Percentiles rank a stretch among this genome's conserved stretches.
Evolutionary conservation across 2,888 invertebrate species (phyloP).

Genomic region (Thereva nobilitata): DNA sequence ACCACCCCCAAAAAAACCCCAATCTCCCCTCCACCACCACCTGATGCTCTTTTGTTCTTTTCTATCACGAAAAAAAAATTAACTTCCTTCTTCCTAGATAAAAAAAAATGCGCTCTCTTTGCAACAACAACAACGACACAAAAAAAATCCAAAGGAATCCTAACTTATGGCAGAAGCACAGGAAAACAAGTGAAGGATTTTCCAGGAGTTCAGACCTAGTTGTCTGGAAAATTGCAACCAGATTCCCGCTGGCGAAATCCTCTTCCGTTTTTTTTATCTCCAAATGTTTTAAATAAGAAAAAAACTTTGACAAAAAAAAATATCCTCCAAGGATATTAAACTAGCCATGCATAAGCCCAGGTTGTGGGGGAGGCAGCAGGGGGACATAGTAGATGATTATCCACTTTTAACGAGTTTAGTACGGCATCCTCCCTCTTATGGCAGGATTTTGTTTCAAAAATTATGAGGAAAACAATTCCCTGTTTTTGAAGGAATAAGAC

Average conservation of each 20-base stretch:
- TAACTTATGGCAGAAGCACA: conserved; percentile 1
- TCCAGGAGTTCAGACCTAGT: conserved; percentile 26
- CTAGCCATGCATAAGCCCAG: background rate
- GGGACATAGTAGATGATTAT: background rate
- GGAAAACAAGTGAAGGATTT: conserved; percentile 4
- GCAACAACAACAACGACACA: no score
- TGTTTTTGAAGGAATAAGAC: background rate
- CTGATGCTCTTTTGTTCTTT: no score
- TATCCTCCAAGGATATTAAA: conserved; percentile 22
- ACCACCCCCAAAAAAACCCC: no score
- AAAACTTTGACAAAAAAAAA: background rate
- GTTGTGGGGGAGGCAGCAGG: no score
- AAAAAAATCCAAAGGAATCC: no score
- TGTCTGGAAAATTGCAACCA: conserved; percentile 28
- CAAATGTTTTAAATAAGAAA: background rate
- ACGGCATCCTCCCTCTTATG: background rate
- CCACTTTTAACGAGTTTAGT: conserved; percentile 31
- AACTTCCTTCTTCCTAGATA: no score
- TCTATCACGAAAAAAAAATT: no score
- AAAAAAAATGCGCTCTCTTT: no score
- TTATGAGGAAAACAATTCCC: background rate
- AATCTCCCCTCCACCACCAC: no score
- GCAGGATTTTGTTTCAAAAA: background rate
- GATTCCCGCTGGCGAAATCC: background rate
- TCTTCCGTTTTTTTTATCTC: background rate